These are phyloP conservation scores for Malurus elegans DNA, from an alignment of 2,113 vertebrate genomes.

Conservation along the genomic window DNA sequence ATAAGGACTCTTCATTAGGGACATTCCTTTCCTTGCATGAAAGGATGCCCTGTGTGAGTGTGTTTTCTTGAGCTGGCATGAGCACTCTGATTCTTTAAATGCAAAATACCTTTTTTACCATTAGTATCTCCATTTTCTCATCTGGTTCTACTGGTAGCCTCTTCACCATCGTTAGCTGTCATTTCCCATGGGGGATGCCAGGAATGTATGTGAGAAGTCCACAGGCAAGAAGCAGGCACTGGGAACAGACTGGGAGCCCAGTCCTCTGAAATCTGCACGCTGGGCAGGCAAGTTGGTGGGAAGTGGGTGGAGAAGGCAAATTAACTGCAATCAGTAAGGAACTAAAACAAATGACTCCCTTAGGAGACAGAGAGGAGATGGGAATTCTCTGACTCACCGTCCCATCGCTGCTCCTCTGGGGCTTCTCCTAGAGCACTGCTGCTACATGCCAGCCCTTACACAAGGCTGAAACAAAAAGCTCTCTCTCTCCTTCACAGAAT, in stretches of 20 bases:
- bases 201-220: background rate
- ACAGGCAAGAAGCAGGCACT: background rate
- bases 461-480: slow-evolving; percentile 1
- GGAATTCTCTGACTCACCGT: slow-evolving; percentile 33
- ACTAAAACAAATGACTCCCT: slow-evolving; percentile 21
- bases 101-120: background rate
- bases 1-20: background rate
- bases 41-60: background rate
- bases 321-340: slow-evolving; percentile 26
- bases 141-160: background rate
- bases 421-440: slow-evolving; percentile 11
- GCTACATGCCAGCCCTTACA: background rate
- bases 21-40: background rate
- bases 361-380: slow-evolving; percentile 14
- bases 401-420: background rate
- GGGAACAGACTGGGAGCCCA: background rate
- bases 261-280: background rate
- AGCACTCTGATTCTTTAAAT: background rate
- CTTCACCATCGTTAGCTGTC: background rate
- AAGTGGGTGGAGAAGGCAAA: slow-evolving; percentile 5
- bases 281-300: background rate
- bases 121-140: background rate
- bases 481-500: background rate
- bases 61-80: background rate
- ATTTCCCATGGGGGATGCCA: background rate